Evolutionary conservation across 2,888 invertebrate genomes (phyloP), one percentile per base, ranked within the genome.

Genomic region (Scaptomyza tumidula): DNA sequence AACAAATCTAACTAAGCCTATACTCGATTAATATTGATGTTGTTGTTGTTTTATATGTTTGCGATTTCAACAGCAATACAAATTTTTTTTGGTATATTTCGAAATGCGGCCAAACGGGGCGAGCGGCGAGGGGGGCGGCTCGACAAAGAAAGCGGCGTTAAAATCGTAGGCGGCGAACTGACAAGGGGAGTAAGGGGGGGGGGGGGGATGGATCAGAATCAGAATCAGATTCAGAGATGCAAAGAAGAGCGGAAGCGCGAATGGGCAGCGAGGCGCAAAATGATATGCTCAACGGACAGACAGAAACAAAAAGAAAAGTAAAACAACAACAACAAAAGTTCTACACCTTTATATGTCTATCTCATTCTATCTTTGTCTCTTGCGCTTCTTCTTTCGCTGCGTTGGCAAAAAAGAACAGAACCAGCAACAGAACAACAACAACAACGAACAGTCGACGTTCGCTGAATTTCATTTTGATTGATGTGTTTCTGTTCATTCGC

Each of bases 211-310:
- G 24, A 50, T 50, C n/a, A 10, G n/a, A 24, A 10, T 37, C 6
- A 11, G 27, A 39, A 50, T 50, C n/a, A 10, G n/a, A 24, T n/a
- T 37, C 6, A 11, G 27, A 39, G 27, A 39, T 27, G 52, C 13
- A 10, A 19, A 33, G 52, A 14, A 6, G 33, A 52, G 39, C 39
- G 52, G 52, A 52, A 52, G 27, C 39, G 39, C 39, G 27, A 52
- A 52, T 68, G 82, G 63, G 63, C 59, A 88, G 57, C 76, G 70
- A 79, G 75, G 76, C 76, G 83, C 85, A 85, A 88, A 88, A 88
- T 88, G 67, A 88, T 80, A 82, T 86, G 73, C 76, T 29, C 41
- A 35, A 29, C 43, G 62, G 48, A 45, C 29, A 59, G 24, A 24
- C n/a, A n/a, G n/a, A n/a, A n/a, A n/a, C n/a, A 24, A 53, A 27